phyloP scores from a whole-genome alignment of 2,113 vertebrate species.

The Urocolius indicus region DNA sequence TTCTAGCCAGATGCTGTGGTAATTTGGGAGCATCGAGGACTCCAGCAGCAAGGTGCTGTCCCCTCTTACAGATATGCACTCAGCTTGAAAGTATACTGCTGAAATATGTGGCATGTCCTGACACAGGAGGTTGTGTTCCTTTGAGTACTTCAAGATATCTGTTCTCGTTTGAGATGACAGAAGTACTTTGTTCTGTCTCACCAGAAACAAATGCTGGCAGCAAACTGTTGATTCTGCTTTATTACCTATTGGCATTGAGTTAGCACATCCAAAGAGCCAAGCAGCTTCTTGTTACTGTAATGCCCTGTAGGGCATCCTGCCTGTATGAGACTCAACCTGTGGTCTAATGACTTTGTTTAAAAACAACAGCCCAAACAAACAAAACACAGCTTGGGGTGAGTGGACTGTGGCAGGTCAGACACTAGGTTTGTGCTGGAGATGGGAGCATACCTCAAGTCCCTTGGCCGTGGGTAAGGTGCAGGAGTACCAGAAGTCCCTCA shows the following conservation, averaged over 20 bases:
- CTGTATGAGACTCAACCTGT: background rate
- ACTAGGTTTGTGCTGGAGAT: background rate
- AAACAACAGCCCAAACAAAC: background rate
- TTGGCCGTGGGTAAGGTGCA: background rate
- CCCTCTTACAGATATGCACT: background rate
- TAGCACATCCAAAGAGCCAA: background rate
- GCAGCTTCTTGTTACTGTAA: background rate
- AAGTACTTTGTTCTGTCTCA: slow-evolving; percentile 4
- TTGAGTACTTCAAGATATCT: background rate
- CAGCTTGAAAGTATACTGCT: background rate
- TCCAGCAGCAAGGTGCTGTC: background rate
- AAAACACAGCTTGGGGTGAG: background rate
- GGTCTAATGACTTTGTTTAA: background rate
- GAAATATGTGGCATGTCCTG: background rate
- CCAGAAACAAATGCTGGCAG: slow-evolving; percentile 11
- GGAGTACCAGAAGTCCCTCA: background rate
- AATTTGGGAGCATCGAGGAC: background rate
- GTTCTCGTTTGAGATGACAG: background rate
- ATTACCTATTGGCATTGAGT: background rate
- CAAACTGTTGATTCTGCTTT: slow-evolving; percentile 18
- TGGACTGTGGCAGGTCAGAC: background rate
- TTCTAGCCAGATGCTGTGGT: background rate
- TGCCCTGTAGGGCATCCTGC: background rate
- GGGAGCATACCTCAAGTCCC: background rate
- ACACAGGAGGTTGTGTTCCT: background rate